Conservation (phyloP, 2,888 invertebrate species). For the Euplagia quadripunctaria region DNA sequence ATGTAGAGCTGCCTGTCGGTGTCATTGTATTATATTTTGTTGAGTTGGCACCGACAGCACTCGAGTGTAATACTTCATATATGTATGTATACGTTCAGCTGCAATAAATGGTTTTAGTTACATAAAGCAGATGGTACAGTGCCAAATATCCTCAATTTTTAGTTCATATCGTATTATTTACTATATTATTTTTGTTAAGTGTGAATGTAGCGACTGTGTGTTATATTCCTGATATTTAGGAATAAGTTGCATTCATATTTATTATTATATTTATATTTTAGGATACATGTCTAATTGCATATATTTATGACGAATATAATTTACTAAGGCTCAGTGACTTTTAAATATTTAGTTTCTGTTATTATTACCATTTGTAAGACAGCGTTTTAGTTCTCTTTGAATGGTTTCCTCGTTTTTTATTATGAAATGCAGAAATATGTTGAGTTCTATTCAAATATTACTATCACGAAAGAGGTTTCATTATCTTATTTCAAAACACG, state of each 20-base stretch:
- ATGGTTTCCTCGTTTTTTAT: slow-evolving; percentile 60
- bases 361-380: slow-evolving; percentile 70
- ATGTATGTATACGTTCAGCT: slow-evolving; percentile 61
- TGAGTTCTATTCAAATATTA: slow-evolving; percentile 50
- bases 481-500: slow-evolving; percentile 12
- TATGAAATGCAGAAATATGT: slow-evolving; percentile 43
- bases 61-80: slow-evolving; percentile 53
- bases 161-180: slow-evolving; percentile 81
- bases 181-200: slow-evolving; percentile 75
- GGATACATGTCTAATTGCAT: slow-evolving; percentile 75
- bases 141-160: slow-evolving; percentile 86
- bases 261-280: slow-evolving; percentile 84
- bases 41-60: slow-evolving; percentile 62
- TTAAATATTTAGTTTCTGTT: slow-evolving; percentile 67
- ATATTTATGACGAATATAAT: slow-evolving; percentile 76
- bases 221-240: slow-evolving; percentile 87
- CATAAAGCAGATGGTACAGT: slow-evolving; percentile 81
- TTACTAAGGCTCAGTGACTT: slow-evolving; percentile 85
- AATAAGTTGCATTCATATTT: slow-evolving; percentile 87
- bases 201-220: slow-evolving; percentile 87
- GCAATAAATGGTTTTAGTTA: slow-evolving; percentile 70
- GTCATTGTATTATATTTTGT: slow-evolving; percentile 82
- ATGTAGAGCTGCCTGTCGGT: slow-evolving; percentile 57
- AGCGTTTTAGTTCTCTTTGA: slow-evolving; percentile 79
- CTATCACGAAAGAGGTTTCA: slow-evolving; percentile 11